Evolutionary conservation across 2,797 vertebrate species (phyloP), one percentile per base, ranked within the genome.

Genomic region (Xerus rutilus): DNA sequence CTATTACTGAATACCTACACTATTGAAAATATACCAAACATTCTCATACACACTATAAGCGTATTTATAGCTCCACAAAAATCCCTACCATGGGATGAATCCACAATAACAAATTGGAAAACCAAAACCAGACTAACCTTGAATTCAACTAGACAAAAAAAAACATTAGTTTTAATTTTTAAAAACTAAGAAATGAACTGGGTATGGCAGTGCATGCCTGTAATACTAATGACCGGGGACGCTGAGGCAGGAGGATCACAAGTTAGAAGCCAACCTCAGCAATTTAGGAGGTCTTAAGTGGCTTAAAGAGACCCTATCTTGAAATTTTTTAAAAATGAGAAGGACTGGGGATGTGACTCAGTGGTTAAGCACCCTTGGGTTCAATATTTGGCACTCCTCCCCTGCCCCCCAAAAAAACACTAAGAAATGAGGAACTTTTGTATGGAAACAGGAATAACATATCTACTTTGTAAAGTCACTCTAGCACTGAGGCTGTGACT

Each of bases 21-120:
- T 69, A 35, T 13, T 73, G 43, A 70, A 95, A 94, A 76, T 64
- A 67, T 4, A 62, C 45, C 43, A 72, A 82, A 79, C 30, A 43
- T 57, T 67, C 28, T 87, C 77, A 87, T 95, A 70, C 47, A 89
- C 86, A 39, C 12, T 32, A 18, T 49, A 83, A 94, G 54, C 43
- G 13, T 67, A 81, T 45, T 30, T 89, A 17, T 77, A 88, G 25
- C 54, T 6, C 62, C 70, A 43, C 82, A 90, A 65, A 77, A 88
- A 74, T 21, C n/a, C 43, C 32, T 88, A 57, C 17, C 15, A 8
- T 43, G 30, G 62, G 52, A 7, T 15, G 15, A 49, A 74, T 14
- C 20, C 72, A 87, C 15, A 15, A 57, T 81, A 59, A 57, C 6
- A 28, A 5, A 49, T 1, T 93, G 32, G 49, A 87, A 95, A 94